Evolutionary conservation across 2,113 vertebrate species (phyloP).

Genomic region (Xiphophorus couchianus): DNA sequence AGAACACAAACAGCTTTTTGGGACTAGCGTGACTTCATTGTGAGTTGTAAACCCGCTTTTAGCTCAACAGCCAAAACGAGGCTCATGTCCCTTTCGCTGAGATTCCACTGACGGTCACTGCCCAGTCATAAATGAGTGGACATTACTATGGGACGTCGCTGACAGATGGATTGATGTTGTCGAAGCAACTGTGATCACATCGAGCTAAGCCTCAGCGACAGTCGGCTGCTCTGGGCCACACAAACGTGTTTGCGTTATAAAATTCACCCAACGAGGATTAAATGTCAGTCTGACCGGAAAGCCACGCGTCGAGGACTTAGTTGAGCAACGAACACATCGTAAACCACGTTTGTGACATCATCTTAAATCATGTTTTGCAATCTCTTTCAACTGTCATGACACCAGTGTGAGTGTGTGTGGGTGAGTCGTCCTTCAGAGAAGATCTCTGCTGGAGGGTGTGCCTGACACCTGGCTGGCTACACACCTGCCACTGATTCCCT

Average conservation of each 20-base stretch:
- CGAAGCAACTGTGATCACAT: slow-evolving; percentile 22
- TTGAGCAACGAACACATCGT: not conserved
- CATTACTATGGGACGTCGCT: slow-evolving; percentile 36
- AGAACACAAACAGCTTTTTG: slow-evolving; percentile 15
- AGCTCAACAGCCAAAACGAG: slow-evolving; percentile 12
- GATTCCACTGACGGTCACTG: not conserved
- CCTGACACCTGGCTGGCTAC: too few species aligned
- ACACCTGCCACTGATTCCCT: too few species aligned
- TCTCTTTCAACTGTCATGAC: slow-evolving; percentile 18
- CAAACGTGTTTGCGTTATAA: not conserved
- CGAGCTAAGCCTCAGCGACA: slow-evolving; percentile 5
- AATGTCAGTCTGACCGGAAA: slow-evolving; percentile 10
- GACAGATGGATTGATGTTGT: slow-evolving; percentile 48
- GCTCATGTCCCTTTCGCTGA: slow-evolving; percentile 16
- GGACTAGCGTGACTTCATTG: slow-evolving; percentile 41
- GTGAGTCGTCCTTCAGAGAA: too few species aligned
- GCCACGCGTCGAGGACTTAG: slow-evolving; percentile 1
- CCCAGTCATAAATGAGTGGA: slow-evolving; percentile 29
- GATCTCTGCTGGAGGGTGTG: too few species aligned
- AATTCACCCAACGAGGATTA: not conserved
- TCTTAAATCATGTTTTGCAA: slow-evolving; percentile 19
- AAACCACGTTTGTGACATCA: slow-evolving; percentile 2
- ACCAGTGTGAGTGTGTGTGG: not conserved
- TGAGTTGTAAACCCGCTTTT: slow-evolving; percentile 3
- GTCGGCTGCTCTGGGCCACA: not conserved